Percentiles rank a stretch among this genome's conserved stretches.
phyloP scores from a whole-genome alignment of 2,797 vertebrate species.

The Staurois parvus region DNA sequence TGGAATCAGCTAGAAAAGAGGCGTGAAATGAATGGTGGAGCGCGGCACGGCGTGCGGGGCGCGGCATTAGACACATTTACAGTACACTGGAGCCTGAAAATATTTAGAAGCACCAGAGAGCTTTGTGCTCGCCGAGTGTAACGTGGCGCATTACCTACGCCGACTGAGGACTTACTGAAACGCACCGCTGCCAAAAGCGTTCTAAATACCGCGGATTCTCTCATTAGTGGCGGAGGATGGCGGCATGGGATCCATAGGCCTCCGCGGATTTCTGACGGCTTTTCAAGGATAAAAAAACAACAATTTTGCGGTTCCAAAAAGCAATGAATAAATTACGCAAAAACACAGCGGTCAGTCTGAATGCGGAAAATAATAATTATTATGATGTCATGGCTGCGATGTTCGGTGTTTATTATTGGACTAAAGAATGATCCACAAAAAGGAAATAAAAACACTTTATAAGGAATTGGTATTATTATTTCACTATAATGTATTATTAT shows the following conservation, averaged over 20 bases:
- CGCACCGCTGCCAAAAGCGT: background rate
- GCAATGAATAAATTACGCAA: too few species aligned
- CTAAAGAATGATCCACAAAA: too few species aligned
- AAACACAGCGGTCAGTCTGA: too few species aligned
- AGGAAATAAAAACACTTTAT: too few species aligned
- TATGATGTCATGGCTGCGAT: fast-evolving
- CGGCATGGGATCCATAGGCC: background rate
- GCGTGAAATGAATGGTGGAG: background rate
- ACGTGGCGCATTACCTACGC: slow-evolving; percentile 7
- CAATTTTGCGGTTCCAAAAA: too few species aligned
- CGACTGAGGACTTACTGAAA: background rate
- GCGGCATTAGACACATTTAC: background rate
- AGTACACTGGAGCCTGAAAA: slow-evolving; percentile 11
- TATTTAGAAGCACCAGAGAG: background rate
- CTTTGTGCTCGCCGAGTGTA: slow-evolving; percentile 2
- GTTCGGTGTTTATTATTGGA: too few species aligned
- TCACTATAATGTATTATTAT: too few species aligned
- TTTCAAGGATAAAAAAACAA: too few species aligned
- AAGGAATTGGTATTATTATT: too few species aligned
- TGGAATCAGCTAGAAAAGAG: background rate
- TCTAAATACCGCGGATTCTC: background rate
- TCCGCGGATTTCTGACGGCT: background rate
- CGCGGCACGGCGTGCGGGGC: background rate
- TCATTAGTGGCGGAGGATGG: background rate
- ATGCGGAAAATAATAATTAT: too few species aligned